Evolutionary conservation across 2,113 vertebrate species (phyloP).

Genomic region (Clarias batrachus): DNA sequence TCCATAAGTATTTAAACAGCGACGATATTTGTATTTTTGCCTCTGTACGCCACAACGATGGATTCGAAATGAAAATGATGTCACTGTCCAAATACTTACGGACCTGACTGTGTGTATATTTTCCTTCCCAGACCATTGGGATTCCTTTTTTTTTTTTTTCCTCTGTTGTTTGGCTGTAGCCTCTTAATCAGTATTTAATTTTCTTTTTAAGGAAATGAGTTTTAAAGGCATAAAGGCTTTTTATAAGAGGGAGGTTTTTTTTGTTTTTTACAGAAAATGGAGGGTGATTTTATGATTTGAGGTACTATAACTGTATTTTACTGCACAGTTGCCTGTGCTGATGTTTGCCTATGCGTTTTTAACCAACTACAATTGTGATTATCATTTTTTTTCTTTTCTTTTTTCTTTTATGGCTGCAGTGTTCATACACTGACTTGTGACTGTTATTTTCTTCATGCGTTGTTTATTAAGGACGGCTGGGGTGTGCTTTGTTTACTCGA

Average conservation of each 20-base stretch:
- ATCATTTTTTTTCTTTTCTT: neutral
- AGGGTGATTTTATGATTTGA: slow-evolving; percentile 16
- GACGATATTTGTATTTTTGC: too few species aligned
- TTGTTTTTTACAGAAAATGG: slow-evolving; percentile 26
- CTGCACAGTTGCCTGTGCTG: slow-evolving; percentile 22
- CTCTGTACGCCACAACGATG: too few species aligned
- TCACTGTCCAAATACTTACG: too few species aligned
- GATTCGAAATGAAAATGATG: too few species aligned
- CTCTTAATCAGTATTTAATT: slow-evolving; percentile 78
- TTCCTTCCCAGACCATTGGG: slow-evolving; percentile 16
- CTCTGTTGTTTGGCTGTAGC: slow-evolving; percentile 58
- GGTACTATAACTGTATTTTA: slow-evolving; percentile 41
- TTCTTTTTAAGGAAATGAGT: slow-evolving; percentile 64
- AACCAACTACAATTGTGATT: slow-evolving; percentile 3
- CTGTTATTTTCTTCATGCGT: slow-evolving; percentile 18
- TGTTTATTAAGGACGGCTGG: slow-evolving; percentile 47
- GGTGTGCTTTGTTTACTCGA: slow-evolving; percentile 49
- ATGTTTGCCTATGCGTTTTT: neutral
- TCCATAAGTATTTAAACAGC: too few species aligned
- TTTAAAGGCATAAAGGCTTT: slow-evolving; percentile 72
- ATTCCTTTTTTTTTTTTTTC: neutral
- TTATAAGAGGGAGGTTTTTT: slow-evolving; percentile 39
- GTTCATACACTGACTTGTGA: neutral
- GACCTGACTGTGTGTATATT: neutral
- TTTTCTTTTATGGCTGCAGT: neutral